Base-by-base conservation (phyloP, 2,113 vertebrate genomes). In the Bubo bubo region DNA sequence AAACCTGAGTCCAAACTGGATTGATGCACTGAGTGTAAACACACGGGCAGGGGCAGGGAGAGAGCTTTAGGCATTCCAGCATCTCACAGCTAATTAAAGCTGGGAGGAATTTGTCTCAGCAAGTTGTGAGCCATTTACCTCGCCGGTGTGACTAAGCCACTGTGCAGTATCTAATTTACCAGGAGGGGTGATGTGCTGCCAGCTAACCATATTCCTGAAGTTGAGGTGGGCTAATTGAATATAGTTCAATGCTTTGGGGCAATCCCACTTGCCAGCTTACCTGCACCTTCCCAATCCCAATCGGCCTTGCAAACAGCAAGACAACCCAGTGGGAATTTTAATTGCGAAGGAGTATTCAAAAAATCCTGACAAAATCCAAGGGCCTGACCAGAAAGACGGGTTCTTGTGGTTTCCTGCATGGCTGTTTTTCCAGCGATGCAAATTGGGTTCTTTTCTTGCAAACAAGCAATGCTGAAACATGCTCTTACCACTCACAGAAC, bases 91-190 rank as follows among this genome's bases (percentile, higher is more conserved):
- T 94, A 93, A 97, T 97, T 94, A 95, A 94, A 94, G 55, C 66
- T 49, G 66, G 62, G 77, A 94, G 89, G 74, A 95, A 95, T 95
- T 94, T 89, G 93, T 90, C 93, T 95, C 77, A 64, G 91, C 96
- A 96, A 86, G 95, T 95, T 93, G 91, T 26, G 76, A 92, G 70
- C 86, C 83, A n/a, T 87, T 84, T 91, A 87, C 35, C 72, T 75
- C 83, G 62, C 71, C 0, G 1, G 50, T 76, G 67, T 93, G 87
- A 95, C 94, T 96, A 94, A 96, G 79, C 34, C 75, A 59, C 67
- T 0, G 2, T 84, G 81, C 0, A 2, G 59, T 88, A 88, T 77
- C 93, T 94, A 67, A 72, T 83, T 93, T 86, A 83, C 79, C 86
- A 86, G 82, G 71, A 76, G 79, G 79, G 93, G 32, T 39, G 85